phyloP scores from a whole-genome alignment of 2,797 vertebrate species.

The Hydrolagus colliei region DNA sequence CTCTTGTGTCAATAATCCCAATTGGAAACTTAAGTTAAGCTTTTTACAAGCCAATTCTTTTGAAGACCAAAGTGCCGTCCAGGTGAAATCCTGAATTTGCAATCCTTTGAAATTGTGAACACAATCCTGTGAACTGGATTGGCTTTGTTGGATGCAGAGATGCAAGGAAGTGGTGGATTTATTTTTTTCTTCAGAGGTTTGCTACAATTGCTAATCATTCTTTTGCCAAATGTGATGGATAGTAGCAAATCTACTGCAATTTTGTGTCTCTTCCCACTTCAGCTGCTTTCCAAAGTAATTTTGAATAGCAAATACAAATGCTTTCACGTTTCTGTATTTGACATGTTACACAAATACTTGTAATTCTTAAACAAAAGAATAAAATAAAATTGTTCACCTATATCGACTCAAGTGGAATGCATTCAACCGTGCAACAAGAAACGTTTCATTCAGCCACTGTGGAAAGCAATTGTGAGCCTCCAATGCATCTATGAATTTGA shows the following conservation, averaged over 20 bases:
- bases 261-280: not conserved
- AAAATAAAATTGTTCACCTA: no score
- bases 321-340: not conserved
- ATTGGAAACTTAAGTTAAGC: not conserved
- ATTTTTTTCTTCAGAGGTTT: not conserved
- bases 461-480: no score
- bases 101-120: not conserved
- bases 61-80: not conserved
- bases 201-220: no score
- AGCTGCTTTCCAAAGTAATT: conserved; percentile 5
- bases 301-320: conserved; percentile 21
- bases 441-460: no score
- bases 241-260: not conserved
- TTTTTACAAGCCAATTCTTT: not conserved
- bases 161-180: not conserved
- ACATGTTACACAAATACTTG: not conserved
- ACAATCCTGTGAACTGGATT: not conserved
- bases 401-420: no score
- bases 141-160: not conserved
- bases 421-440: no score
- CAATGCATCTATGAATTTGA: no score
- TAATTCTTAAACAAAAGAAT: not conserved
- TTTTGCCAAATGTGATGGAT: not conserved
- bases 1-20: not conserved
- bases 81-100: not conserved